These are phyloP conservation scores for Amazonetta brasiliensis DNA, from an alignment of 2,797 vertebrate species.

Conservation along the genomic window DNA sequence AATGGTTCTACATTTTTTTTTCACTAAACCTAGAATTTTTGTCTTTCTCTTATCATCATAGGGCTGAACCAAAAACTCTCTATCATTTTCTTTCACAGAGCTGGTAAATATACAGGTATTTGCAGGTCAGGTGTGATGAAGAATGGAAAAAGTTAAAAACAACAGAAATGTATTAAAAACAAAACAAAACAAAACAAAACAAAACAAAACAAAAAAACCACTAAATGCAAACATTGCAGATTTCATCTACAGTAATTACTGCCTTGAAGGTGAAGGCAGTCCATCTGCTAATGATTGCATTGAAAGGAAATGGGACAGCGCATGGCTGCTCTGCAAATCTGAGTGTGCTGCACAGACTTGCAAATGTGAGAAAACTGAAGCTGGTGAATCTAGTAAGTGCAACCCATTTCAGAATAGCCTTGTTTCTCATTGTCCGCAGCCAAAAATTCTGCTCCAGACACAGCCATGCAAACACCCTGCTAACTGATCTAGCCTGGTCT, in stretches of 20 bases:
- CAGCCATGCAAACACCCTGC: rapidly evolving
- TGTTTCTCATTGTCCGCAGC: background rate
- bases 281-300: background rate
- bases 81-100: background rate
- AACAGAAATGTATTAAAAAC: background rate
- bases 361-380: background rate
- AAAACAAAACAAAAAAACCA: too few relatives aligned
- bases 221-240: background rate
- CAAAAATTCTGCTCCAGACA: rapidly evolving
- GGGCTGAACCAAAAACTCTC: background rate
- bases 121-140: background rate
- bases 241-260: background rate
- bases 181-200: background rate
- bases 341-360: background rate
- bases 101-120: background rate
- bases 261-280: background rate
- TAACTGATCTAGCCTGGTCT: rapidly evolving
- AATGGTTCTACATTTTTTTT: background rate
- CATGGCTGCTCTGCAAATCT: background rate
- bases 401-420: rapidly evolving
- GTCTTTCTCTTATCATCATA: background rate
- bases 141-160: too few relatives aligned
- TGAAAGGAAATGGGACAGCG: background rate
- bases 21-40: background rate
- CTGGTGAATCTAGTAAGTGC: background rate